Conservation (phyloP, 2,113 vertebrate species). For the Myanophis thanlyinensis region DNA sequence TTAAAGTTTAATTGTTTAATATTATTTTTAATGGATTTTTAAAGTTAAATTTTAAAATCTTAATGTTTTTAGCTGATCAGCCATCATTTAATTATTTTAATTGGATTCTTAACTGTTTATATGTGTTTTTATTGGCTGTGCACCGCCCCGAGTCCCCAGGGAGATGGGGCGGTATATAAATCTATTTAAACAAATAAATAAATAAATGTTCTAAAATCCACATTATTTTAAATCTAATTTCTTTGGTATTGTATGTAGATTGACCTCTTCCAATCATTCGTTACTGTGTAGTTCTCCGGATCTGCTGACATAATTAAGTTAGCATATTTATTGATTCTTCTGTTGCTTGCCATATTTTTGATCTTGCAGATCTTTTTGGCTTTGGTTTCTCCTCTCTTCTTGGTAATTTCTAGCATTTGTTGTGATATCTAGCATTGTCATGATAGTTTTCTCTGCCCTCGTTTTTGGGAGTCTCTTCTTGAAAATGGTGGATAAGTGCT, state of each 20-base stretch:
- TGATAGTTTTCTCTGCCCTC: not conserved
- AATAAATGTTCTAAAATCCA: no score
- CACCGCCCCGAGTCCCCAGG: no score
- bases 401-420: not conserved
- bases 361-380: not conserved
- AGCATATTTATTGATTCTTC: not conserved
- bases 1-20: no score
- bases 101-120: no score
- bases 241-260: not conserved
- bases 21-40: no score
- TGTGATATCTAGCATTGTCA: no score
- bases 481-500: not conserved
- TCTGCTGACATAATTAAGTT: not conserved
- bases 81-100: no score
- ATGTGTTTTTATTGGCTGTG: no score
- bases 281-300: not conserved
- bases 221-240: not conserved
- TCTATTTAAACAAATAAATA: no score
- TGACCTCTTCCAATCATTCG: not conserved
- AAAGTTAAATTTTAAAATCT: no score
- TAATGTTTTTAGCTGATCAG: no score
- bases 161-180: no score
- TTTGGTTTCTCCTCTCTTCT: not conserved
- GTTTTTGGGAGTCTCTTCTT: not conserved
- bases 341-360: not conserved